A percentile compares a stretch with the other conserved stretches of the same genome.
Conservation (phyloP, 2,888 invertebrate genomes). For the Hypena proboscidalis region DNA sequence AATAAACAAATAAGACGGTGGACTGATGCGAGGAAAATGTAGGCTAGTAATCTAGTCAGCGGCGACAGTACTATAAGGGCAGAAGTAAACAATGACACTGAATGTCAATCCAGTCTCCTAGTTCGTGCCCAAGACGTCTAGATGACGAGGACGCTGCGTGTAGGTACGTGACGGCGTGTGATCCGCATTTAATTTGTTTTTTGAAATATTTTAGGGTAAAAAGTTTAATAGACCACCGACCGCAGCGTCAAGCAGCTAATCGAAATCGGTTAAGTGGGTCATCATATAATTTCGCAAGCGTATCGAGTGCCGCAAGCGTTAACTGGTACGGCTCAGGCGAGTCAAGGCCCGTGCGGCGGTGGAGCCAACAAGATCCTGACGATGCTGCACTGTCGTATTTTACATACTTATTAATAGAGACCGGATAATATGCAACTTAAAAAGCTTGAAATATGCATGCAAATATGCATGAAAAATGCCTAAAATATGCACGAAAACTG, state of each 20-base stretch:
- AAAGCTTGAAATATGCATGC: too few relatives aligned
- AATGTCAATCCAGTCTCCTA: constrained; percentile 41
- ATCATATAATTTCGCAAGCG: constrained; percentile 83
- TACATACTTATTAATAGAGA: too few relatives aligned
- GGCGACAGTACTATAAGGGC: constrained; percentile 27
- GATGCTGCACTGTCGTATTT: constrained; percentile 32
- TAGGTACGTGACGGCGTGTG: constrained; percentile 49
- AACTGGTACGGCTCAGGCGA: constrained; percentile 77
- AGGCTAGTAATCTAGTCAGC: constrained; percentile 31
- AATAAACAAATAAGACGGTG: constrained; percentile 14
- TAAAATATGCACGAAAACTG: too few relatives aligned
- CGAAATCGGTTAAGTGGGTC: constrained; percentile 81
- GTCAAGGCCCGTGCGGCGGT: constrained; percentile 71
- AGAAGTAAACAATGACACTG: constrained; percentile 45
- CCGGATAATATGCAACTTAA: too few relatives aligned
- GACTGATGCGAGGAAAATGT: constrained; percentile 26
- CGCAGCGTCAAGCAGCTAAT: constrained; percentile 71
- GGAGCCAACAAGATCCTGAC: constrained; percentile 64
- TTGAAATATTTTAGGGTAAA: constrained; percentile 67
- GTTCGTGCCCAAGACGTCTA: constrained; percentile 34
- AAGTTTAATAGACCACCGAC: constrained; percentile 62
- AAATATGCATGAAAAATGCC: too few relatives aligned
- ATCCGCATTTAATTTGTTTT: constrained; percentile 48
- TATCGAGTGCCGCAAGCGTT: constrained; percentile 82
- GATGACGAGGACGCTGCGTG: constrained; percentile 51